Evolutionary conservation across 2,113 vertebrate genomes (phyloP).

Genomic region (Geococcyx californianus): DNA sequence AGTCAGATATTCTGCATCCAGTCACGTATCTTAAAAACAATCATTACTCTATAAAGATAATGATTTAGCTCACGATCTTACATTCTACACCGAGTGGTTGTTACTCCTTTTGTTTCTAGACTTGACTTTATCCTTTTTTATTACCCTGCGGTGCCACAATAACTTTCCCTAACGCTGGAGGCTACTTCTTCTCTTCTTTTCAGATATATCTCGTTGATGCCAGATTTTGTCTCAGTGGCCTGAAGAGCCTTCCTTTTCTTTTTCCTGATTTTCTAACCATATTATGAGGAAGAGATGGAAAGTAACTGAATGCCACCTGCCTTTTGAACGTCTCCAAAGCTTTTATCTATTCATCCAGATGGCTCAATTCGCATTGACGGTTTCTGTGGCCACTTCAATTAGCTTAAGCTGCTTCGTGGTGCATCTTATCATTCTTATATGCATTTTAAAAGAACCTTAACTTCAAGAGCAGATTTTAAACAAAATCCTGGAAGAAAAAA

Average conservation of each 20-base stretch:
- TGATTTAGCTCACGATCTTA: background rate
- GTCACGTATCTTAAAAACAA: background rate
- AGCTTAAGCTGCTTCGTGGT: slow-evolving; percentile 46
- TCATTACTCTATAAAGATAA: background rate
- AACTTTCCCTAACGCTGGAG: background rate
- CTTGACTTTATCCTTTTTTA: background rate
- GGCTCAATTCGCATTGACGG: slow-evolving; percentile 59
- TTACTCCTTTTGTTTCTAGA: background rate
- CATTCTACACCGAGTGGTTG: background rate
- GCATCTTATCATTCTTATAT: slow-evolving; percentile 40
- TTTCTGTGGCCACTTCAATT: slow-evolving; percentile 65
- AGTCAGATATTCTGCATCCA: background rate
- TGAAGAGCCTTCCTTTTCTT: slow-evolving; percentile 26
- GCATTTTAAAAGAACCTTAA: slow-evolving; percentile 3
- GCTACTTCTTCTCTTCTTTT: background rate
- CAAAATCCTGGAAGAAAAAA: background rate
- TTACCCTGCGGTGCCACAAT: background rate
- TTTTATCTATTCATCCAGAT: slow-evolving; percentile 70
- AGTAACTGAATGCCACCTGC: slow-evolving; percentile 46
- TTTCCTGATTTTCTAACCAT: background rate
- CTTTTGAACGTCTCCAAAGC: slow-evolving; percentile 53
- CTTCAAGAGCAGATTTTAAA: slow-evolving; percentile 32
- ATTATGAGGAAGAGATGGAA: slow-evolving; percentile 1
- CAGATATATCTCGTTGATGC: background rate
- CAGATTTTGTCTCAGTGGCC: background rate